Conservation (phyloP, 2,797 vertebrate genomes). For the Lepilemur septentrionalis region DNA sequence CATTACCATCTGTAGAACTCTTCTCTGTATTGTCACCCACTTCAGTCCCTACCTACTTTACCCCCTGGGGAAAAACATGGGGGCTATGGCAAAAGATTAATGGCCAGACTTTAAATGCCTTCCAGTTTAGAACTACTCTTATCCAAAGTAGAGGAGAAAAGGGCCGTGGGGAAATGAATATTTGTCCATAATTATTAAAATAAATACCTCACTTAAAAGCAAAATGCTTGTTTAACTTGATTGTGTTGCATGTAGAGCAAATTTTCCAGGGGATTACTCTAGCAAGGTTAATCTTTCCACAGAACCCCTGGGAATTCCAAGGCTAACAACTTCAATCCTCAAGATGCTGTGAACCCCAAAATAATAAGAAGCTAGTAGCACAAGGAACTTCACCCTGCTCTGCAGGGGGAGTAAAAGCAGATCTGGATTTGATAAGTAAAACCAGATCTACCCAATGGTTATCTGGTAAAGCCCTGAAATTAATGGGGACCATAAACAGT, state of each 20-base stretch:
- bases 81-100: slow-evolving; percentile 10
- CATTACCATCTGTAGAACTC: not conserved
- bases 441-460: slow-evolving; percentile 83
- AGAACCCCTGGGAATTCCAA: slow-evolving; percentile 71
- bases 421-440: slow-evolving; percentile 88
- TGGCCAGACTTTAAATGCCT: not conserved
- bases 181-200: slow-evolving; percentile 42
- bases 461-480: slow-evolving; percentile 82
- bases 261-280: slow-evolving; percentile 62
- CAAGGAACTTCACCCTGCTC: slow-evolving; percentile 76
- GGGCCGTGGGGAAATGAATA: not conserved
- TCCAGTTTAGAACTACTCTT: not conserved
- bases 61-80: not conserved
- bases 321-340: slow-evolving; percentile 78
- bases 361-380: slow-evolving; percentile 81
- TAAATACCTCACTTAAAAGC: slow-evolving; percentile 38
- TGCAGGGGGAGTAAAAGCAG: slow-evolving; percentile 83
- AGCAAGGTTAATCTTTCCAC: slow-evolving; percentile 73
- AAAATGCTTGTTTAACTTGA: slow-evolving; percentile 48
- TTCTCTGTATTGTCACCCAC: not conserved
- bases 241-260: slow-evolving; percentile 52
- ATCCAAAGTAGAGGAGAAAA: not conserved
- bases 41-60: not conserved
- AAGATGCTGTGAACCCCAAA: slow-evolving; percentile 70
- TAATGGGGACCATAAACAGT: slow-evolving; percentile 81